Evolutionary conservation across 2,113 vertebrate species (phyloP), one percentile per base, ranked within the genome.

Genomic region (Galemys pyrenaicus): DNA sequence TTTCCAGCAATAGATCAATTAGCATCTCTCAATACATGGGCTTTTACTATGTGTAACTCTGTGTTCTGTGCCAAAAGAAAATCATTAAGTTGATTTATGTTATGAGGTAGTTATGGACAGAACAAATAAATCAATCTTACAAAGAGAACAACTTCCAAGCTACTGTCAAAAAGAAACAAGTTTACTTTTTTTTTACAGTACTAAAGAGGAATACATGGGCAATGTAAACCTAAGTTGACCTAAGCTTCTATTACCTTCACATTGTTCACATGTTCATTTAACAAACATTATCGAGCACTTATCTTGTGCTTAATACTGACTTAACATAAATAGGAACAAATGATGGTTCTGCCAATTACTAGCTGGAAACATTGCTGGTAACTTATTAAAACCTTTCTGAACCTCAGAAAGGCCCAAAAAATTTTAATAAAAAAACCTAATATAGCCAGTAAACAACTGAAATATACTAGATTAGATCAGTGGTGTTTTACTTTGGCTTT

Each of bases 331-430:
- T 0, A 77, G 30, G 39, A 9, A 49, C 16, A 30, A n/a, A 68
- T 62, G 60, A 26, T 30, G 28, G 28, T 28, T 62, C 60, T 44
- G 16, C 56, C 70, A 32, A 32, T 56, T 32, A 74, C 54, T 44
- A 81, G 41, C 22, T 78, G 12, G 44, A 44, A 82, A 12, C 32
- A 2, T 56, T 46, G 15, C 44, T 46, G 15, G 24, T 35, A 87
- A 93, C 7, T 67, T 37, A 65, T 32, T n/a, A 65, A 74, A 67
- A 9, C 44, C 30, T 70, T 62, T 87, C 49, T 54, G 41, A 16
- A 87, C n/a, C 16, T 49, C 65, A 83, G 39, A 93, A 80, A 92
- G 26, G 81, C 54, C 73, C 74, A 70, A 89, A 56, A 62, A 41
- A 64, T 78, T 49, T 56, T 56, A 6, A 56, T 56, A 30, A 37